Conservation (phyloP, 2,888 invertebrate species). For the Sepiola atlantica region DNA sequence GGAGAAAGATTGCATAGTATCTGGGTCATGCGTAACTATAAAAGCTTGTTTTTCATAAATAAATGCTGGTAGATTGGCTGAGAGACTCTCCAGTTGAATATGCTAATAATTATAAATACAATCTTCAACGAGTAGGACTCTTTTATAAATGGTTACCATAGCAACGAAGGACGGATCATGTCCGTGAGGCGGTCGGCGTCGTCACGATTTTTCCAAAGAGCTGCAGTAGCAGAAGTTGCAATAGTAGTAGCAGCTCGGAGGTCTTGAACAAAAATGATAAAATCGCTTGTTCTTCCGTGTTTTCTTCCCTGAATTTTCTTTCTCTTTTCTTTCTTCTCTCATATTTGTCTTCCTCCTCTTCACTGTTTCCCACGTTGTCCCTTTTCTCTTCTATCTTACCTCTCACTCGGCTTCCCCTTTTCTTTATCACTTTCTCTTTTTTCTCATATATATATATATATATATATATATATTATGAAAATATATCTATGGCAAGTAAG, state of each 20-base stretch:
- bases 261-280: not conserved
- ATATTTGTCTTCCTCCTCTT: not conserved
- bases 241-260: not conserved
- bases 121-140: slow-evolving; percentile 9
- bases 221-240: slow-evolving; percentile 20
- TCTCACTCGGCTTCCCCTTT: not conserved
- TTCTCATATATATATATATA: too few species aligned
- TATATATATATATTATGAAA: too few species aligned
- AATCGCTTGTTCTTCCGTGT: not conserved
- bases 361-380: not conserved
- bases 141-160: not conserved
- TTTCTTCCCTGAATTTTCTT: not conserved
- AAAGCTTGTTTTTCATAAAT: too few species aligned
- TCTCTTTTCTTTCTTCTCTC: not conserved
- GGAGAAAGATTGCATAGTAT: too few species aligned
- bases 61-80: not conserved
- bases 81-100: not conserved
- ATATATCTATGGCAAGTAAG: too few species aligned
- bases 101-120: not conserved
- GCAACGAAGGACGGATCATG: not conserved
- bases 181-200: slow-evolving; percentile 13
- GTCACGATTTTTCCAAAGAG: not conserved
- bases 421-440: not conserved
- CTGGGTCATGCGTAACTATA: too few species aligned
- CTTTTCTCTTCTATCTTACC: not conserved